Conservation (phyloP, 1,140 invertebrate genomes). For the Cydia amplana region DNA sequence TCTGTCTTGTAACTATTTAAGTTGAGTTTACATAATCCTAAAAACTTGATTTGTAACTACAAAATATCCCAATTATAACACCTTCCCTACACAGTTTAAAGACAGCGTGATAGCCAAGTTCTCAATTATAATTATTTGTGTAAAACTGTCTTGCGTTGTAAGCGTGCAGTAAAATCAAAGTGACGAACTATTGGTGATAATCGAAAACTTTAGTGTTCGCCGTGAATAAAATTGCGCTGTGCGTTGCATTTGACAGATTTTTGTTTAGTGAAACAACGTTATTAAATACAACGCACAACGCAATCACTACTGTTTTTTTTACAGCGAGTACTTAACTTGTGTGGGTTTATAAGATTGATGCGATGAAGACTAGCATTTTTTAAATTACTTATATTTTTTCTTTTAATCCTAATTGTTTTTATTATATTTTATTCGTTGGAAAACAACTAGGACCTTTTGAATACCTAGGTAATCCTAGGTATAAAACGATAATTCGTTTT, state of each 20-base stretch:
- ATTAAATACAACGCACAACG: constrained; percentile 24
- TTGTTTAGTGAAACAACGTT: background rate
- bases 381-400: too few relatives aligned
- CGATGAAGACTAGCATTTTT: background rate
- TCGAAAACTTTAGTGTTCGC: background rate
- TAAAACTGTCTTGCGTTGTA: constrained; percentile 1
- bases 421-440: too few relatives aligned
- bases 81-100: background rate
- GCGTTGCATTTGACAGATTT: background rate
- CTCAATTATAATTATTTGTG: background rate
- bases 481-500: too few relatives aligned
- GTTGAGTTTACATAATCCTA: too few relatives aligned
- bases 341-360: background rate
- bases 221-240: constrained; percentile 7
- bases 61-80: too few relatives aligned
- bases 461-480: too few relatives aligned
- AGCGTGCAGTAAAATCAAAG: background rate
- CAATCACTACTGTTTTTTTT: background rate
- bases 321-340: background rate
- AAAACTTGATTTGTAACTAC: background rate
- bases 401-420: too few relatives aligned
- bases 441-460: too few relatives aligned
- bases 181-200: background rate
- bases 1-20: too few relatives aligned
- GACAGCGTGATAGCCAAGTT: background rate